Evolutionary conservation across 2,113 vertebrate species (phyloP).

Genomic region (Geothlypis trichas): DNA sequence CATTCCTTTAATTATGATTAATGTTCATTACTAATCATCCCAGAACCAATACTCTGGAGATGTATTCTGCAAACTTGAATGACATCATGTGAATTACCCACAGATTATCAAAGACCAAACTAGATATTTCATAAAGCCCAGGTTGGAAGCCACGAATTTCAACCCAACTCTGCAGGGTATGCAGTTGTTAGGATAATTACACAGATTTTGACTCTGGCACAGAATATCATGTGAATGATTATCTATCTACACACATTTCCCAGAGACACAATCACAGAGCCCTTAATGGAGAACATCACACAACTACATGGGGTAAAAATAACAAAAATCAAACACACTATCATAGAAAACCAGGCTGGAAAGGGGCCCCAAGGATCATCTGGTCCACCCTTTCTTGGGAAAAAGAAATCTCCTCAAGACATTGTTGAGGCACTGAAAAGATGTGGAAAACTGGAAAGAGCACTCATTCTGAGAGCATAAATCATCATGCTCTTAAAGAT

Average conservation of each 20-base stretch:
- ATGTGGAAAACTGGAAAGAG: neutral
- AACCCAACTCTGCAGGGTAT: too few species aligned
- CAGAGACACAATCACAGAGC: neutral
- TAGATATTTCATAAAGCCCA: neutral
- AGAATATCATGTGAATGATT: neutral
- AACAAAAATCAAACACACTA: neutral
- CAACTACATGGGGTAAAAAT: neutral
- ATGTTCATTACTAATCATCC: neutral
- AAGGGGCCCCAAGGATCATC: neutral
- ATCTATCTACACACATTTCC: neutral
- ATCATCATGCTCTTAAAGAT: neutral
- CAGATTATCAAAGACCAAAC: neutral
- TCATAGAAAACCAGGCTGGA: neutral
- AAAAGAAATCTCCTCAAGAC: neutral
- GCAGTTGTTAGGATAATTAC: neutral
- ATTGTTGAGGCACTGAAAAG: neutral
- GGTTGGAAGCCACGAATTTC: neutral
- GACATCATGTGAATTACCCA: neutral
- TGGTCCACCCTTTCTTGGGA: neutral
- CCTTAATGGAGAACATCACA: neutral
- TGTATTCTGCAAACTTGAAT: neutral
- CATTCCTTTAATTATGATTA: neutral
- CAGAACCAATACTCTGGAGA: neutral
- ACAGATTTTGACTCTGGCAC: neutral
- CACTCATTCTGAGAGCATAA: neutral